phyloP scores from a whole-genome alignment of 2,888 invertebrate species.

The Noctua janthina region DNA sequence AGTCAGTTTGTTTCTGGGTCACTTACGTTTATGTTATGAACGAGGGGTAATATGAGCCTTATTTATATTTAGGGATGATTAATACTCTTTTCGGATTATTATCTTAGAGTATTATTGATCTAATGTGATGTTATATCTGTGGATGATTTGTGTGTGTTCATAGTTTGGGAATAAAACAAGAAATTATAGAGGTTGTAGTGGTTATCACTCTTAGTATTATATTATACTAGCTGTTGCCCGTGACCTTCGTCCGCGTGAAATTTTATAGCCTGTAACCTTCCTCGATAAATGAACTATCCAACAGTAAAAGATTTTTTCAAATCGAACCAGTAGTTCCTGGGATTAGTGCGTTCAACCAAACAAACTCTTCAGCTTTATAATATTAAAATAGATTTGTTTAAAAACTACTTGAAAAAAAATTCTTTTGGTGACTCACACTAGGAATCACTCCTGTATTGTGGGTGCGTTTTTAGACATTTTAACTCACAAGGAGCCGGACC shows the following conservation, averaged over 20 bases:
- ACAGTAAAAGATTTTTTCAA: too few relatives aligned
- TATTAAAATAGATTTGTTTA: too few relatives aligned
- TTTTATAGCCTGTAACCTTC: too few relatives aligned
- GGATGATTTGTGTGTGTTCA: background rate
- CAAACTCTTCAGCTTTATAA: too few relatives aligned
- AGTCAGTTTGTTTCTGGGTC: constrained; percentile 45
- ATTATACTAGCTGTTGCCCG: too few relatives aligned
- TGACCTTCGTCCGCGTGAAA: too few relatives aligned
- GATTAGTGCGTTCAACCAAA: too few relatives aligned
- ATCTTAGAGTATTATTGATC: constrained; percentile 34
- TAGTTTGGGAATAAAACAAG: background rate
- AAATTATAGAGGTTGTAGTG: background rate
- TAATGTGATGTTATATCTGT: background rate
- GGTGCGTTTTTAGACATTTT: background rate
- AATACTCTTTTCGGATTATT: constrained; percentile 39
- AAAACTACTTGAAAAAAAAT: too few relatives aligned
- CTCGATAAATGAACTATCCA: too few relatives aligned
- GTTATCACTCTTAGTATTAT: background rate
- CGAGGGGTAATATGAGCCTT: constrained; percentile 38
- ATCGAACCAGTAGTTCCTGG: too few relatives aligned
- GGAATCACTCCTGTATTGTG: background rate
- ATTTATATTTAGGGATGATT: constrained; percentile 28
- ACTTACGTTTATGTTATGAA: constrained; percentile 40
- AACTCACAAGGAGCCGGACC: background rate
- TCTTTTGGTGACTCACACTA: background rate